Evolutionary conservation across 2,888 invertebrate genomes (phyloP), one percentile per base, ranked within the genome.

Genomic region (Vannuccia rotundouncinata): DNA sequence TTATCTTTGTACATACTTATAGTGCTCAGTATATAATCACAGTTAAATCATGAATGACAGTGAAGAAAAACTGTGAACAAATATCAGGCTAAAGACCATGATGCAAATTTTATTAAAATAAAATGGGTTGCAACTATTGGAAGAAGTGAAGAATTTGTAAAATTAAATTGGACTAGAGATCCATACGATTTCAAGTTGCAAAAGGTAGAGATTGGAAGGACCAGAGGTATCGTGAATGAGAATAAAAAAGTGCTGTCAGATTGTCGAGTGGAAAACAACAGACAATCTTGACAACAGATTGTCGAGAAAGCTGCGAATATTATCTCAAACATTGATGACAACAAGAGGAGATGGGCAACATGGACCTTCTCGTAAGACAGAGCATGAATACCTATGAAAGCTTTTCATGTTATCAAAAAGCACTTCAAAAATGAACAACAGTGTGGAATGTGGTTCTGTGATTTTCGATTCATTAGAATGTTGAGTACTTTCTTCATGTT

Each of bases 101-200:
- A n/a, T n/a, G n/a, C n/a, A n/a, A n/a, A n/a, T n/a, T n/a, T n/a
- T n/a, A n/a, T n/a, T n/a, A n/a, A n/a, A n/a, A n/a, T n/a, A n/a
- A n/a, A n/a, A n/a, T n/a, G n/a, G n/a, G n/a, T n/a, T n/a, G n/a
- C n/a, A n/a, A n/a, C n/a, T n/a, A n/a, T n/a, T n/a, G n/a, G n/a
- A n/a, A n/a, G n/a, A n/a, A n/a, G n/a, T n/a, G 60, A 13, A 80
- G 74, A 78, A 78, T 76, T 45, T 45, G 45, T 45, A 45, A 45
- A n/a, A 45, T 45, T 45, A 45, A 45, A 45, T 45, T 45, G 45
- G 10, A 45, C 45, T 13, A 45, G 45, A 45, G 45, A 45, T 45
- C 45, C 45, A 45, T 45, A 45, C 45, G 17, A 45, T 45, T 45
- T 5, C 45, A 45, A 45, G 17, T 13, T 45, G 45, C 45, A 45